Percentiles rank a stretch among this genome's conserved stretches.
phyloP scores from a whole-genome alignment of 2,113 vertebrate species.

The Alectura lathami region DNA sequence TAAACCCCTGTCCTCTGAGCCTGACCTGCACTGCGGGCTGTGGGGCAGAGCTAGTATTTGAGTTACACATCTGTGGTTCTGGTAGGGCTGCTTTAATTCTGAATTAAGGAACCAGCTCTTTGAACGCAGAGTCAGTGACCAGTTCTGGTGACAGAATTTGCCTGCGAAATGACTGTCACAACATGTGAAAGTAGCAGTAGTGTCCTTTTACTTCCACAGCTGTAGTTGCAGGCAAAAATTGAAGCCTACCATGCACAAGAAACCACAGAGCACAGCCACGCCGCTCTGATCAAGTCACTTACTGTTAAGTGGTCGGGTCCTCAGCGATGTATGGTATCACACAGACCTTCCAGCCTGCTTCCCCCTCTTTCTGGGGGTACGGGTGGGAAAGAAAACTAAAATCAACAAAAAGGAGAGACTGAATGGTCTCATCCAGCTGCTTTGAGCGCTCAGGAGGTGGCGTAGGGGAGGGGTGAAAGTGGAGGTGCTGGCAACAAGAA shows the following conservation, averaged over 20 bases:
- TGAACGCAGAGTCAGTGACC: neutral
- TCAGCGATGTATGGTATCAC: neutral
- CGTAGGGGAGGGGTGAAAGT: neutral
- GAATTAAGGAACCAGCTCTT: neutral
- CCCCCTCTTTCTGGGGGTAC: neutral
- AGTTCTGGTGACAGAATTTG: neutral
- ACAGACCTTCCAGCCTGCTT: neutral
- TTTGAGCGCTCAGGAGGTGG: neutral
- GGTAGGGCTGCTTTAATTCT: neutral
- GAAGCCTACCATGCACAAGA: neutral
- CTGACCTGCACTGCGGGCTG: neutral
- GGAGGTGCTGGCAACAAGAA: neutral
- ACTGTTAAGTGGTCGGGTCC: neutral
- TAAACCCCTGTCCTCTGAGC: neutral
- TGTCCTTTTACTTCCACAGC: neutral
- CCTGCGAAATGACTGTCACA: neutral
- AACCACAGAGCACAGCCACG: neutral
- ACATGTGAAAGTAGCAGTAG: neutral
- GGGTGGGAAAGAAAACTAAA: neutral
- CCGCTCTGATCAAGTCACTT: neutral
- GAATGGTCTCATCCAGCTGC: neutral
- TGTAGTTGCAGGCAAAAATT: neutral
- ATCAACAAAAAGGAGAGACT: neutral
- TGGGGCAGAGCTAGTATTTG: neutral
- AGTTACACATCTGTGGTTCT: neutral